These are phyloP conservation scores for Kuschelorhynchus macadamiae DNA, from an alignment of 2,888 invertebrate genomes.

Conservation along the genomic window DNA sequence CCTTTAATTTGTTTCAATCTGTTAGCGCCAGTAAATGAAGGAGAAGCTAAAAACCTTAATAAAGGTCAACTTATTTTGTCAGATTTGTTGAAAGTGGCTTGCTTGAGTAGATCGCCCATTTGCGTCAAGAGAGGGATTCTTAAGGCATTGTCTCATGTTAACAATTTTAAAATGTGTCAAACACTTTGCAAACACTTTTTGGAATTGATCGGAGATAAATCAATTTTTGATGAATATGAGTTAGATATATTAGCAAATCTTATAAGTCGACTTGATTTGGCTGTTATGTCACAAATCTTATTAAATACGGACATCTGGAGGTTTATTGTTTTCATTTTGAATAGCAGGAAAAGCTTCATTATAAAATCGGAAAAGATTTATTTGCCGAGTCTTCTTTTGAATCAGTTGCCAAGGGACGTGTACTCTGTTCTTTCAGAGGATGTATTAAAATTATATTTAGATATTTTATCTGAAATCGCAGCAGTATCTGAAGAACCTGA, in stretches of 20 bases:
- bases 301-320: conserved; percentile 70
- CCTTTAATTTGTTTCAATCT: conserved; percentile 72
- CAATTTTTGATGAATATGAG: conserved; percentile 52
- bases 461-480: conserved; percentile 72
- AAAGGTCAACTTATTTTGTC: conserved; percentile 60
- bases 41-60: conserved; percentile 43
- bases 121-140: conserved; percentile 67
- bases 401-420: conserved; percentile 66
- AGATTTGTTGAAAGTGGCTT: conserved; percentile 61
- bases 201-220: conserved; percentile 30
- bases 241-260: conserved; percentile 58
- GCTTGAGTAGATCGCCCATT: conserved; percentile 67
- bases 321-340: conserved; percentile 72
- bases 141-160: conserved; percentile 62
- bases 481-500: conserved; percentile 74
- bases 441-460: conserved; percentile 69
- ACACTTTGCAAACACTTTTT: conserved; percentile 56
- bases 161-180: conserved; percentile 58
- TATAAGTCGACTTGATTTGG: conserved; percentile 58
- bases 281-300: conserved; percentile 54
- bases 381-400: conserved; percentile 48
- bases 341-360: conserved; percentile 64
- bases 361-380: conserved; percentile 43
- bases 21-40: conserved; percentile 69
- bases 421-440: conserved; percentile 71